phyloP scores from a whole-genome alignment of 2,113 vertebrate genomes.

The Calypte anna region DNA sequence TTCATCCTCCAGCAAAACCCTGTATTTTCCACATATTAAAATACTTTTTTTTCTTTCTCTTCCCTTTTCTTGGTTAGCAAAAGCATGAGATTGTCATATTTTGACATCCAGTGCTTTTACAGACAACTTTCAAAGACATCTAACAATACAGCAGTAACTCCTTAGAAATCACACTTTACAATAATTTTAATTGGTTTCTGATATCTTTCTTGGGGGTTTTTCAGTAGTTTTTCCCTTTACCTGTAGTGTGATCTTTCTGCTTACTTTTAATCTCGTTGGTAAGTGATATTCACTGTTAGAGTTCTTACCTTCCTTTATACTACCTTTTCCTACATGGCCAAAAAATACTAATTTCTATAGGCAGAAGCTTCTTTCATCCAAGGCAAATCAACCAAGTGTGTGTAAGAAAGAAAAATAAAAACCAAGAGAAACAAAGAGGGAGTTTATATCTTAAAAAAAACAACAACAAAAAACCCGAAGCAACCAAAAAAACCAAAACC shows the following conservation, averaged over 20 bases:
- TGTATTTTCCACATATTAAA: not conserved
- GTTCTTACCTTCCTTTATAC: slow-evolving; percentile 67
- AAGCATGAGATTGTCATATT: not conserved
- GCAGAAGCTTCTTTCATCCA: slow-evolving; percentile 65
- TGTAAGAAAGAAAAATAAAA: slow-evolving; percentile 20
- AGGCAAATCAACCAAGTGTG: slow-evolving; percentile 65
- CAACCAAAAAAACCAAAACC: not conserved
- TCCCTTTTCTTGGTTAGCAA: slow-evolving; percentile 14
- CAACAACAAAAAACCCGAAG: not conserved
- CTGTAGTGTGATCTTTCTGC: slow-evolving; percentile 55
- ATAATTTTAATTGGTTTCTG: slow-evolving; percentile 9
- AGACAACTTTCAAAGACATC: slow-evolving; percentile 33
- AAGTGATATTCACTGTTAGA: slow-evolving; percentile 63
- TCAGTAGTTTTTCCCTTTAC: slow-evolving; percentile 51
- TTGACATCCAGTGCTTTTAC: not conserved
- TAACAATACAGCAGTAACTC: not conserved
- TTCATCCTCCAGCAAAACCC: not conserved
- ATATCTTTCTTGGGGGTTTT: slow-evolving; percentile 6
- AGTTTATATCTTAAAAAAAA: not conserved
- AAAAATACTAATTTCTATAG: slow-evolving; percentile 69
- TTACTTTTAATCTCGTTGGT: slow-evolving; percentile 72
- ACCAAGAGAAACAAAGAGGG: not conserved
- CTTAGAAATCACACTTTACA: not conserved
- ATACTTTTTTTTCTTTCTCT: not conserved
- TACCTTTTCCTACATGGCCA: slow-evolving; percentile 65